These are phyloP conservation scores for Ylistrum balloti DNA, from an alignment of 1,140 invertebrate genomes.

Conservation along the genomic window DNA sequence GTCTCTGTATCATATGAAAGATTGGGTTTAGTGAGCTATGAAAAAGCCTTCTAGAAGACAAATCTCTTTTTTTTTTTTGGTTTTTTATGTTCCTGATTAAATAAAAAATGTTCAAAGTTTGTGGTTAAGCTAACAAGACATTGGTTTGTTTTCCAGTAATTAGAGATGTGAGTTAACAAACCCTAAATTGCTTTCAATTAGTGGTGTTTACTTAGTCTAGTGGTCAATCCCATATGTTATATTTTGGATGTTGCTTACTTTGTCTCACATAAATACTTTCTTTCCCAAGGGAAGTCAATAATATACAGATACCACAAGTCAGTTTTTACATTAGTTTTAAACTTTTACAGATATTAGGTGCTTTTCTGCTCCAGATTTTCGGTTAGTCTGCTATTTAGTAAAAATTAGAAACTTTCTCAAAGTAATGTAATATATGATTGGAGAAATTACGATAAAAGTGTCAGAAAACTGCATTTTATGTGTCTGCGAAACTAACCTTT, in stretches of 20 bases:
- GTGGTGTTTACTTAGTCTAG: no score
- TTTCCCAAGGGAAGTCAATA: neutral
- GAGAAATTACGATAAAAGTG: neutral
- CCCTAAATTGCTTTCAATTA: no score
- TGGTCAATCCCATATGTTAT: neutral
- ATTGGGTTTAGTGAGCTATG: no score
- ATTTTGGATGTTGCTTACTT: neutral
- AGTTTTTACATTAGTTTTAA: neutral
- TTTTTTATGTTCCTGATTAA: no score
- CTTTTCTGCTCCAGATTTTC: neutral
- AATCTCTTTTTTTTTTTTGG: no score
- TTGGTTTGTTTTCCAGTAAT: no score
- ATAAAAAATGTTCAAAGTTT: no score
- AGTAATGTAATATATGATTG: neutral
- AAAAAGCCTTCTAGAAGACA: no score
- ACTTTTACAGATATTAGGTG: neutral
- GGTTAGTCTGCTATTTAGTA: neutral
- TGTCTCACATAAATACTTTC: neutral
- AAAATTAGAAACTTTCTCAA: slow-evolving; percentile 4
- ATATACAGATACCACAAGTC: neutral
- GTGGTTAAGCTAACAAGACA: no score
- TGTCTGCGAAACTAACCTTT: slow-evolving; percentile 14
- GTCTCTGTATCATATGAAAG: no score
- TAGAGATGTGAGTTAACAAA: no score
- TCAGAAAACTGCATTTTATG: slow-evolving; percentile 17